Evolutionary conservation across 23 tunicate species (phyloP).

Genomic region (Ciona savignyi): DNA sequence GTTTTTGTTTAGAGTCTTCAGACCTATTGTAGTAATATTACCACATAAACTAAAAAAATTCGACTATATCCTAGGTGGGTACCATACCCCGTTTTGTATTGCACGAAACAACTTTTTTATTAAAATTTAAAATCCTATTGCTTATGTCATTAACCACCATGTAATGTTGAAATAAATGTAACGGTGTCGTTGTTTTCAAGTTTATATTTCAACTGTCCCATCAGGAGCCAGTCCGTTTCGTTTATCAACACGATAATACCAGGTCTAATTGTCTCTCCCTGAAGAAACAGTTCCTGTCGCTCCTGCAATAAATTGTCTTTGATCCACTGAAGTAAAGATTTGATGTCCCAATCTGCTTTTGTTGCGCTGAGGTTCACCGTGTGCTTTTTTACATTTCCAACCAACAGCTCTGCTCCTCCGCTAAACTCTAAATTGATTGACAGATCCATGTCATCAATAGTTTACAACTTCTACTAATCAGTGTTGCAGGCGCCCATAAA

Average conservation of each 20-base stretch:
- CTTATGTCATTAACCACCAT: slow-evolving; percentile 68
- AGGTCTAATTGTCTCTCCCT: slow-evolving; percentile 80
- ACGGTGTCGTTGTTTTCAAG: slow-evolving; percentile 60
- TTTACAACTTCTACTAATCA: no score
- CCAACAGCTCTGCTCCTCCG: slow-evolving; percentile 92
- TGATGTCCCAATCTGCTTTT: slow-evolving; percentile 54
- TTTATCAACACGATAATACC: slow-evolving; percentile 87
- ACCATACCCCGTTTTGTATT: no score
- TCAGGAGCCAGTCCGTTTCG: slow-evolving; percentile 92
- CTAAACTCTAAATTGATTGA: slow-evolving; percentile 73
- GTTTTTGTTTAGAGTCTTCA: no score
- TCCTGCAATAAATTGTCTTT: slow-evolving; percentile 83
- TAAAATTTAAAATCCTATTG: neutral
- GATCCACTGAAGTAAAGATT: slow-evolving; percentile 48
- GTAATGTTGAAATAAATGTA: slow-evolving; percentile 92
- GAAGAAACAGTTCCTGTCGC: slow-evolving; percentile 68
- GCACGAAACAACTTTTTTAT: no score
- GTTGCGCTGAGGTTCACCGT: slow-evolving; percentile 38
- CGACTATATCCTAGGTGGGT: no score
- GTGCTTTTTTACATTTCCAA: slow-evolving; percentile 63
- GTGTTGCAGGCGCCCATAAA: no score
- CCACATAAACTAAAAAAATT: no score
- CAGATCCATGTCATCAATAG: slow-evolving; percentile 25
- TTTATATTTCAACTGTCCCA: slow-evolving; percentile 43
- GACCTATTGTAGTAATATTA: no score